These are phyloP conservation scores for Prochilodus magdalenae DNA, from an alignment of 2,113 vertebrate species.

Conservation along the genomic window DNA sequence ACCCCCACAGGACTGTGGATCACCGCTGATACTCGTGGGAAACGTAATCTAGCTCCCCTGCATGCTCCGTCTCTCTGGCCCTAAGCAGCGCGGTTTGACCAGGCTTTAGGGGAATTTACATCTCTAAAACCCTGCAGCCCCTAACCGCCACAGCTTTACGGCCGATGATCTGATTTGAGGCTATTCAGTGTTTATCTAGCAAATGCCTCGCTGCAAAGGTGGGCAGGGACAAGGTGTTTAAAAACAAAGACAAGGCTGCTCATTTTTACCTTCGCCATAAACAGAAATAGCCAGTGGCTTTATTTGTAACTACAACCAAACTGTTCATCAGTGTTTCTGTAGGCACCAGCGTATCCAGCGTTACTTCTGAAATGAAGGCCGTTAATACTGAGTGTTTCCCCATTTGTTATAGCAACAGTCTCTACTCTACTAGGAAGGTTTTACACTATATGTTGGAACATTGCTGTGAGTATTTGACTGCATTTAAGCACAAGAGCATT, in stretches of 20 bases:
- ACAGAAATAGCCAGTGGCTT: not conserved
- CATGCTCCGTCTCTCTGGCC: constrained; percentile 46
- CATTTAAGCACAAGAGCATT: too few species aligned
- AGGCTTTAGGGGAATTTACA: constrained; percentile 60
- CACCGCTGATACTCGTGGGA: constrained; percentile 62
- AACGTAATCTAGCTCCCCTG: constrained; percentile 55
- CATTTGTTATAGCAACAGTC: too few species aligned
- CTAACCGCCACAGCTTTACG: constrained; percentile 44
- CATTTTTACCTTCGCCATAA: not conserved
- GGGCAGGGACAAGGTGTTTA: constrained; percentile 22
- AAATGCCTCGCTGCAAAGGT: constrained; percentile 35
- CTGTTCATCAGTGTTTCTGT: not conserved
- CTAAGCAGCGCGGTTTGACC: constrained; percentile 46
- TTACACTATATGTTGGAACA: too few species aligned
- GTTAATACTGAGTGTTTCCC: too few species aligned
- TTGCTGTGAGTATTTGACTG: too few species aligned
- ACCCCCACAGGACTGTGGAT: constrained; percentile 38
- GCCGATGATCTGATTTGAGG: constrained; percentile 54
- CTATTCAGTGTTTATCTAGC: constrained; percentile 37
- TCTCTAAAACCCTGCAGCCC: constrained; percentile 54
- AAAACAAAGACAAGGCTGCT: not conserved
- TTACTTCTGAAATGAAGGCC: too few species aligned
- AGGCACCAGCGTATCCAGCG: too few species aligned
- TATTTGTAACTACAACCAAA: not conserved
- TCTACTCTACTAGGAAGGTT: too few species aligned